Base-by-base conservation (phyloP, 2,888 invertebrate genomes). In the Mythimna vitellina region DNA sequence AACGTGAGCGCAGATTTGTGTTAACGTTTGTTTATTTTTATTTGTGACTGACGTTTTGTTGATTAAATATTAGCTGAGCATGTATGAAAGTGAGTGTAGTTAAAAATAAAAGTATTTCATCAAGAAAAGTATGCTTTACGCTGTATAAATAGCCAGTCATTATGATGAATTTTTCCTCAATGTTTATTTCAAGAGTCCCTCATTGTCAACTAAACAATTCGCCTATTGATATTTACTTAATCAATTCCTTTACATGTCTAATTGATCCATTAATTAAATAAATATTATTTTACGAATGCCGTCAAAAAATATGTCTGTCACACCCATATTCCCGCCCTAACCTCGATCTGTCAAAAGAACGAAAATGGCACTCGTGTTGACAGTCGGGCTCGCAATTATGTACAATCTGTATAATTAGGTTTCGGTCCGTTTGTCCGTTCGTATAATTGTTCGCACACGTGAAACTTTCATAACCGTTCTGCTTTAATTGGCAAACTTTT, bases 381-480 rank as follows among this genome's bases (percentile, higher is more conserved):
- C 81, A 84, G 63, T 57, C 72, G 56, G 67, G 60, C 70, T 65
- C 29, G 67, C 80, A 82, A 83, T 87, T 85, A 85, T 78, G 73
- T 84, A 77, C 81, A 80, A 82, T 83, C 84, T 83, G 81, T 81
- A 76, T 80, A 89, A 91, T 90, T 88, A 87, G 69, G 82, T 89
- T 86, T 82, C 88, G 85, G 88, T 88, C 82, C 81, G 87, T 85
- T 83, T 87, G 84, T 82, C 84, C 71, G 82, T 82, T 72, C 80
- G 85, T 83, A 87, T 88, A 89, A 88, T 86, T 85, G 85, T 86
- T 81, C 61, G 65, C 75, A 83, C 78, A 89, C 87, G 85, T 87
- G 88, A 83, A 80, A 85, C 86, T 89, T 89, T 90, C 87, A 84
- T 86, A 90, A 90, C 80, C 81, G 86, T 82, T 81, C 81, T 82